phyloP scores from a whole-genome alignment of 1,140 invertebrate species.

The Drosophila sechellia region DNA sequence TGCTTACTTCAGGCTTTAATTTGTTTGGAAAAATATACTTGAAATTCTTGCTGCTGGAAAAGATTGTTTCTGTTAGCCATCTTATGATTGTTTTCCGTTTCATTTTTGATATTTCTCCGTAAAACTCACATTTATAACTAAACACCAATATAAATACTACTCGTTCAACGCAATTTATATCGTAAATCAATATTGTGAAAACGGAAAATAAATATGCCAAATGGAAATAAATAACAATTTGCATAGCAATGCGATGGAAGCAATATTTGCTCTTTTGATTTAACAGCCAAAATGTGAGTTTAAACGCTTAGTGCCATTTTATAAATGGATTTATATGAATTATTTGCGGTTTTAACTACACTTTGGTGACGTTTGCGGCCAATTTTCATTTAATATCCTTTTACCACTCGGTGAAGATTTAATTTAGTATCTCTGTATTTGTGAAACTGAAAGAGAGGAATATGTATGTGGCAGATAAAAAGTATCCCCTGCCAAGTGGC shows the following conservation, averaged over 20 bases:
- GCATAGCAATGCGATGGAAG: not conserved
- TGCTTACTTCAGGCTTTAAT: constrained; percentile 25
- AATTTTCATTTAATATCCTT: constrained; percentile 9
- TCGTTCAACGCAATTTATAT: not conserved
- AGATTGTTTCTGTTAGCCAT: constrained; percentile 3
- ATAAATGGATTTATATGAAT: not conserved
- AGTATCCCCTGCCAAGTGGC: constrained; percentile 36
- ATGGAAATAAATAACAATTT: constrained; percentile 11
- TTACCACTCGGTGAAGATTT: not conserved
- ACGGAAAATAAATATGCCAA: constrained; percentile 4
- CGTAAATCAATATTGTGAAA: constrained; percentile 19
- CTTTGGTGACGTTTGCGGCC: no score
- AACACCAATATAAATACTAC: constrained; percentile 1
- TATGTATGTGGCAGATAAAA: constrained; percentile 22
- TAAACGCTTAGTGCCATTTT: not conserved
- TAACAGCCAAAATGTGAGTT: not conserved
- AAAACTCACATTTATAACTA: not conserved
- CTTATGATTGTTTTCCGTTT: constrained; percentile 8
- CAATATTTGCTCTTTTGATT: not conserved
- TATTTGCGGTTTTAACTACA: not conserved
- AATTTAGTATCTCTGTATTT: not conserved
- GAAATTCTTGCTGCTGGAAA: not conserved
- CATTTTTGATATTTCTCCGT: not conserved
- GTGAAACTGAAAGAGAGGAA: constrained; percentile 1
- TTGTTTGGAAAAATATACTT: constrained; percentile 6